phyloP scores from a whole-genome alignment of 2,113 vertebrate species.

The Lepus americanus region DNA sequence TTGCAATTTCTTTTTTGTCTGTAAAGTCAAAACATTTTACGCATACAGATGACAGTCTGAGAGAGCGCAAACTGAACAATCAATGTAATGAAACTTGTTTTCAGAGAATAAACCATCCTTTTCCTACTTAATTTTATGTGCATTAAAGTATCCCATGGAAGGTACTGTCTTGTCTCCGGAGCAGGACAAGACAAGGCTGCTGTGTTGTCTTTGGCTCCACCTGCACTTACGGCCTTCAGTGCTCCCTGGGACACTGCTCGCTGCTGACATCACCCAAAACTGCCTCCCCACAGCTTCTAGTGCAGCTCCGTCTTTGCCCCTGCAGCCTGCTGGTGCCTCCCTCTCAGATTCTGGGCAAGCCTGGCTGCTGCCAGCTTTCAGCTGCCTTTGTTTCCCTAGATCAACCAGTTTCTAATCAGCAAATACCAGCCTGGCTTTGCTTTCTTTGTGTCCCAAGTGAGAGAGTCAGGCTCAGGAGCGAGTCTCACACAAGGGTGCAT shows the following conservation, averaged over 20 bases:
- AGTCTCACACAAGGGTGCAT: neutral
- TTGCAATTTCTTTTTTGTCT: neutral
- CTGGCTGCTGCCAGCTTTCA: neutral
- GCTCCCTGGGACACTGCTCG: neutral
- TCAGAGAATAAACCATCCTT: neutral
- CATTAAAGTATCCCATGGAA: neutral
- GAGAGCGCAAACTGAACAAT: neutral
- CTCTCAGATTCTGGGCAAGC: neutral
- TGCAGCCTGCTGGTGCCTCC: no score
- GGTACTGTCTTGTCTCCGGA: rapidly evolving
- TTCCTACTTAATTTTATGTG: neutral
- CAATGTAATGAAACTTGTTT: neutral
- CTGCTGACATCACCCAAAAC: neutral
- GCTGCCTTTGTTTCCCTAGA: neutral
- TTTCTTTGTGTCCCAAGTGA: neutral
- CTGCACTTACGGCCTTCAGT: neutral
- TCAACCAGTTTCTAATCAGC: neutral
- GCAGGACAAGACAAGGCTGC: neutral
- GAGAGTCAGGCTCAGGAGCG: neutral
- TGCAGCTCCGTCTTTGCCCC: no score
- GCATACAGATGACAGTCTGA: neutral
- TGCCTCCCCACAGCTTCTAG: neutral
- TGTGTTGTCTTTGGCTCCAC: neutral
- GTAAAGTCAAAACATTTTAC: neutral
- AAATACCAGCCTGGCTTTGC: neutral